Evolutionary conservation across 2,113 vertebrate species (phyloP).

Genomic region (Lichenostomus cassidix): DNA sequence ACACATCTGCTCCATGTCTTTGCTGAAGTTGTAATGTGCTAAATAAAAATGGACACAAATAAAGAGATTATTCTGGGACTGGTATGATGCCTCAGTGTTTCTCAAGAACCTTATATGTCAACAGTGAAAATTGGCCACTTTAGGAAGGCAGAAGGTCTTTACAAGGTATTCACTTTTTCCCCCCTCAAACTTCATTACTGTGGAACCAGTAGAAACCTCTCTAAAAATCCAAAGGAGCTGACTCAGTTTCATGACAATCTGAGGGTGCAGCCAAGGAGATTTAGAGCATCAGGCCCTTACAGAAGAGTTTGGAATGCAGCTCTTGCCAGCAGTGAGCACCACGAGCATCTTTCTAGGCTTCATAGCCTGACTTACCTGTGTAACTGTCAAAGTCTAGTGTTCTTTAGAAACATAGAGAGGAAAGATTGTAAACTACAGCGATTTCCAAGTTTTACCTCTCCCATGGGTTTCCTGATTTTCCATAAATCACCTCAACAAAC

Average conservation of each 20-base stretch:
- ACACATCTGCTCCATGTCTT: not conserved
- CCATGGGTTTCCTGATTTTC: not conserved
- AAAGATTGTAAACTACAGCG: not conserved
- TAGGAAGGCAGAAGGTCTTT: not conserved
- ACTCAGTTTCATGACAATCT: not conserved
- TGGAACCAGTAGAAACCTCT: not conserved
- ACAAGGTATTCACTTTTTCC: not conserved
- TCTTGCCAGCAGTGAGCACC: not conserved
- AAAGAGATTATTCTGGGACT: constrained; percentile 52
- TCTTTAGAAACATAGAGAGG: not conserved
- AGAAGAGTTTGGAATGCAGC: no score
- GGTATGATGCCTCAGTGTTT: not conserved
- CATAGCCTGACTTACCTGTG: not conserved
- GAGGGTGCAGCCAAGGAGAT: accelerated
- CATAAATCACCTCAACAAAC: not conserved
- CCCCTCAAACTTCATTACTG: not conserved
- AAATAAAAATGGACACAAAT: constrained; percentile 48
- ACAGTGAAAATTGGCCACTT: not conserved
- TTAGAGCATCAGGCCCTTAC: not conserved
- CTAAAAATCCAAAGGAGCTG: not conserved
- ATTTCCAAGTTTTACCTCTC: not conserved
- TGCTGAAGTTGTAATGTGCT: constrained; percentile 45
- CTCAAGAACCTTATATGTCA: not conserved
- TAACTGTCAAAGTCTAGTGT: no score
- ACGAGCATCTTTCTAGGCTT: accelerated